Conservation (phyloP, 37 sponge, comb jelly and placozoan species). For the Bolinopsis microptera region DNA sequence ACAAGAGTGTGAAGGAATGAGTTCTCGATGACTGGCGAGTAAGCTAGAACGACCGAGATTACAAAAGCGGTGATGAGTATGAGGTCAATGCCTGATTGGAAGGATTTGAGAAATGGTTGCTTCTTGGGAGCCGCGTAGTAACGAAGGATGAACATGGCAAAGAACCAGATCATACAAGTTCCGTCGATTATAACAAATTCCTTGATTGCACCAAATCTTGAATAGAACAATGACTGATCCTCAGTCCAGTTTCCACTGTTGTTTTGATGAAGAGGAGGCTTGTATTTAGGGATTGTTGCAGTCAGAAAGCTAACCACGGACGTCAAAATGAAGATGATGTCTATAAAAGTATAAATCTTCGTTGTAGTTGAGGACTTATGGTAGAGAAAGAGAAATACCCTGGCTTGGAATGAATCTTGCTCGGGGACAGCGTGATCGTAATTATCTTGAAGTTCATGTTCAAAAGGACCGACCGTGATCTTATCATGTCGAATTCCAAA, state of each 20-base stretch:
- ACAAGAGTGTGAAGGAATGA: background rate
- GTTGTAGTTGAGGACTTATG: background rate
- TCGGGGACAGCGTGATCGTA: background rate
- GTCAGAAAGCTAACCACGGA: background rate
- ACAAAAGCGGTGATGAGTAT: background rate
- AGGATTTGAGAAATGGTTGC: background rate
- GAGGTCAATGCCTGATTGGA: background rate
- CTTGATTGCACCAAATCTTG: background rate
- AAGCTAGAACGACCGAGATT: background rate
- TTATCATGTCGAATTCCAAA: background rate
- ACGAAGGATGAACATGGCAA: background rate
- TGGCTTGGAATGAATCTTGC: background rate
- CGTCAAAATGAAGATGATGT: background rate
- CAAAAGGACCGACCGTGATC: background rate
- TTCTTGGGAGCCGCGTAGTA: slow-evolving; percentile 7
- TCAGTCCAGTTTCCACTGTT: background rate
- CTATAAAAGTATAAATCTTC: background rate
- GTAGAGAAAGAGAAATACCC: background rate
- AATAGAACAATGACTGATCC: background rate
- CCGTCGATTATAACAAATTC: background rate
- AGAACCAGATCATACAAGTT: background rate
- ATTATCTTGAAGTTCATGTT: background rate
- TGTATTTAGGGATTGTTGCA: background rate
- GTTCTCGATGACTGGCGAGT: background rate
- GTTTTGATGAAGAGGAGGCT: no score